A percentile compares a stretch with the other conserved stretches of the same genome.
Conservation (phyloP, 2,797 vertebrate species). For the Bradypodion pumilum region DNA sequence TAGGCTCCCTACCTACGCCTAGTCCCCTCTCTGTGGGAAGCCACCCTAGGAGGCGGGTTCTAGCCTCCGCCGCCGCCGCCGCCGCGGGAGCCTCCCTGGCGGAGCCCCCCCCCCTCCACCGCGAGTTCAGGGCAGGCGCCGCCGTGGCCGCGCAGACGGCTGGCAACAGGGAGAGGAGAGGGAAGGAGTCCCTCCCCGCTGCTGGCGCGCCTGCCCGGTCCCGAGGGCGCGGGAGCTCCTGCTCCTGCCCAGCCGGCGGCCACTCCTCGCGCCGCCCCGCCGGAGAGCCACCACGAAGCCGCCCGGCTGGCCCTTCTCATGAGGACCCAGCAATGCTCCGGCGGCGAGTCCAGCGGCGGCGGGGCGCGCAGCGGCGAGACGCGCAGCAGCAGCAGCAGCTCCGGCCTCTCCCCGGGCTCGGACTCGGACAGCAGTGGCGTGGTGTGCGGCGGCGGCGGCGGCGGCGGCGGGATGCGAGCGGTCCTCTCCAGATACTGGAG, state of each 20-base stretch:
- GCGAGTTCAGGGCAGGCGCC: conserved; percentile 90
- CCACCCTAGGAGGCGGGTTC: conserved; percentile 46
- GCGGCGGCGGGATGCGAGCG: conserved; percentile 82
- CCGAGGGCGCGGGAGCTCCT: too few relatives aligned
- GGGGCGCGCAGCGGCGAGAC: conserved; percentile 85
- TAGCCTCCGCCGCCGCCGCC: conserved; percentile 34
- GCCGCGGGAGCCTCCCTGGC: conserved; percentile 76
- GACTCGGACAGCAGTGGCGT: conserved; percentile 89
- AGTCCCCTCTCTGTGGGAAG: too few relatives aligned
- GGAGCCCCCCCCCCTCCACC: too few relatives aligned
- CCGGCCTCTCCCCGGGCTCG: conserved; percentile 87
- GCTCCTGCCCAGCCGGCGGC: background rate
- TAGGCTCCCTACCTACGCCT: too few relatives aligned
- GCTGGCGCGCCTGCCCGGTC: conserved; percentile 41
- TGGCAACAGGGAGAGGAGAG: conserved; percentile 54
- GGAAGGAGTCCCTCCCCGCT: conserved; percentile 61
- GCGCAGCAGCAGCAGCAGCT: conserved; percentile 86
- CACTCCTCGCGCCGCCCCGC: conserved; percentile 22
- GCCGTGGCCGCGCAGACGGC: conserved; percentile 50
- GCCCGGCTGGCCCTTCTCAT: conserved; percentile 73
- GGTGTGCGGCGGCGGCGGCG: conserved; percentile 77
- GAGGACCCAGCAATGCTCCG: conserved; percentile 88
- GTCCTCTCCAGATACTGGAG: conserved; percentile 93
- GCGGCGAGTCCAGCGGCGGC: conserved; percentile 82
- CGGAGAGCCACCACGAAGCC: conserved; percentile 61